Conservation (phyloP, 2,113 vertebrate species). For the Heterotilapia buettikoferi region DNA sequence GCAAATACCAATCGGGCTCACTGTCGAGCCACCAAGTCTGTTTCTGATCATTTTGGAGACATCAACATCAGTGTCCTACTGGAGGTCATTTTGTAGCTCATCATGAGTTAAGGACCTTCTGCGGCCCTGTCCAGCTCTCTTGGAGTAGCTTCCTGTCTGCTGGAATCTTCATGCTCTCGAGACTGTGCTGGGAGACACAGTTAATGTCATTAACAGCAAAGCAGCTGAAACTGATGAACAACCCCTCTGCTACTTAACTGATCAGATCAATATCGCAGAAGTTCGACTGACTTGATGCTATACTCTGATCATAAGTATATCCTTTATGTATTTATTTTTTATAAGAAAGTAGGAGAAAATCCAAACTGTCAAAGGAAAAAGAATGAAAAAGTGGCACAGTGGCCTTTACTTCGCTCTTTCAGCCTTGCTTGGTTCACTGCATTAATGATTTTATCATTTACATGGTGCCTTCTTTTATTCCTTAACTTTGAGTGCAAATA, state of each 20-base stretch:
- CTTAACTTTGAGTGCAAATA: background rate
- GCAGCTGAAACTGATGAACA: background rate
- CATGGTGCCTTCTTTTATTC: background rate
- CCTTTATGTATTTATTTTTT: background rate
- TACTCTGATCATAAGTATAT: background rate
- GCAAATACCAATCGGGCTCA: background rate
- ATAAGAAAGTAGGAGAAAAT: background rate
- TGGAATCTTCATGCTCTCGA: background rate
- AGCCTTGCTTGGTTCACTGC: background rate
- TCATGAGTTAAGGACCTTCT: background rate
- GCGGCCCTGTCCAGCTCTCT: background rate
- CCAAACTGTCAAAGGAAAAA: background rate
- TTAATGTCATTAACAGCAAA: background rate
- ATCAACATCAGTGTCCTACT: background rate
- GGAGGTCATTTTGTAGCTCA: background rate
- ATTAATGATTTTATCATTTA: background rate
- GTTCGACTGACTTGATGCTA: rapidly evolving
- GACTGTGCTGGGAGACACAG: background rate
- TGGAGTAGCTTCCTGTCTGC: background rate
- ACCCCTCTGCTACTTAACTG: background rate
- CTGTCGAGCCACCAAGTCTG: background rate
- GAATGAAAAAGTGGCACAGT: background rate
- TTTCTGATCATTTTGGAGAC: background rate
- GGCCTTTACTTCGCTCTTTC: background rate
- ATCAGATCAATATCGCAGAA: background rate